Percentiles rank a stretch among this genome's conserved stretches.
Conservation (phyloP, 1,140 invertebrate genomes). For the Scaptomyza graminum region DNA sequence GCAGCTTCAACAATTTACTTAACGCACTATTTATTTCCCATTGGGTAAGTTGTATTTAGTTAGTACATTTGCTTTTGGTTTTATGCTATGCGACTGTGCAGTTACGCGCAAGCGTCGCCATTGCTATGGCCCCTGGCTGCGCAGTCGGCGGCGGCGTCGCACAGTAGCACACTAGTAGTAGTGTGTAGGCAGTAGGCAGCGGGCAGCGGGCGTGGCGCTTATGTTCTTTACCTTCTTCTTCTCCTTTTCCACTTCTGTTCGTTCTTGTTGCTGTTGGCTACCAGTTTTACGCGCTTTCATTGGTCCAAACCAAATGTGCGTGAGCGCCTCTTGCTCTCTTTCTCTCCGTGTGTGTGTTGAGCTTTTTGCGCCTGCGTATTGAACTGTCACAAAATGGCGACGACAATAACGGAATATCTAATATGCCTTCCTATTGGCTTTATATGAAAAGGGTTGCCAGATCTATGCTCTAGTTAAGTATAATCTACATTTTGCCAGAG, state of each 20-base stretch:
- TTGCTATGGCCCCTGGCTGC: slow-evolving; percentile 29
- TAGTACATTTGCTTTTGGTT: not conserved
- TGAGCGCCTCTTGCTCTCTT: slow-evolving; percentile 29
- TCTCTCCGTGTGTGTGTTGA: slow-evolving; percentile 10
- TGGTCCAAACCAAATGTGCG: slow-evolving; percentile 56
- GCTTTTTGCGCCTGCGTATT: slow-evolving; percentile 26
- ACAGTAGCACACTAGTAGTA: slow-evolving; percentile 44
- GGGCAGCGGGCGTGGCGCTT: slow-evolving; percentile 46
- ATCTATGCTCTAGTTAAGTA: no score
- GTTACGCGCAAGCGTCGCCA: slow-evolving; percentile 51
- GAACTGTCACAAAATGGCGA: slow-evolving; percentile 49
- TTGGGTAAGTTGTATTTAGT: slow-evolving; percentile 38
- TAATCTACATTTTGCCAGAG: no score
- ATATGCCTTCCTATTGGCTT: slow-evolving; percentile 22
- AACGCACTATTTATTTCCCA: slow-evolving; percentile 17
- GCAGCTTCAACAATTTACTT: slow-evolving; percentile 5
- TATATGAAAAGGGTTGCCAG: no score
- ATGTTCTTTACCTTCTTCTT: slow-evolving; percentile 45
- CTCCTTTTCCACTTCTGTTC: slow-evolving; percentile 7
- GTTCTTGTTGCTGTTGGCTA: slow-evolving; percentile 50
- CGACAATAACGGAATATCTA: slow-evolving; percentile 19
- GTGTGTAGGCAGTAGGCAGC: slow-evolving; percentile 48
- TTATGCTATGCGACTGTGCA: slow-evolving; percentile 40
- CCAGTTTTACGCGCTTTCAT: slow-evolving; percentile 83
- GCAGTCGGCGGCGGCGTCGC: slow-evolving; percentile 49